A percentile compares a stretch with the other conserved stretches of the same genome.
Conservation (phyloP, 2,888 invertebrate species). For the Morpho deidamia region DNA sequence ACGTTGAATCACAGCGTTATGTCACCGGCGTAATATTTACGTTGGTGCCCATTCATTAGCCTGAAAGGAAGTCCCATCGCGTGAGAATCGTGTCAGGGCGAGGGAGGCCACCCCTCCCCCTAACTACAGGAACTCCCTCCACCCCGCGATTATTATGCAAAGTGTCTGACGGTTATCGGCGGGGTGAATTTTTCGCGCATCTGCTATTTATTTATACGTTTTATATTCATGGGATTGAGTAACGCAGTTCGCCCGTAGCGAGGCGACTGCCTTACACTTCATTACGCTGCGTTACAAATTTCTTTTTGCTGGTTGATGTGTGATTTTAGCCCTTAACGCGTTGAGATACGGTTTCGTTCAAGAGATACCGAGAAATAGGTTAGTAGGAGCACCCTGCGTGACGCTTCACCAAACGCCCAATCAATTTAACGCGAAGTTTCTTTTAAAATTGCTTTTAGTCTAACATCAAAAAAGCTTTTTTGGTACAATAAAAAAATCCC, state of each 20-base stretch:
- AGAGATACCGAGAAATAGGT: constrained; percentile 39
- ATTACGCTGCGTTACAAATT: constrained; percentile 57
- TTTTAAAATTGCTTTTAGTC: constrained; percentile 36
- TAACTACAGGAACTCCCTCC: constrained; percentile 28
- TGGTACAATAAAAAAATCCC: neutral
- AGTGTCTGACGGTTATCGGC: constrained; percentile 66
- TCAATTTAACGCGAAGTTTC: constrained; percentile 34
- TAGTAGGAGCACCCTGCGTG: constrained; percentile 58
- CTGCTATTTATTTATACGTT: constrained; percentile 78
- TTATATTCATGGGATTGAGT: constrained; percentile 73
- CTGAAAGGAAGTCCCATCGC: constrained; percentile 68
- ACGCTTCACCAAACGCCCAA: constrained; percentile 49
- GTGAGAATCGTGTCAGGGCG: constrained; percentile 75
- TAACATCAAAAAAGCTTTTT: constrained; percentile 13
- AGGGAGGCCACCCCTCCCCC: constrained; percentile 34
- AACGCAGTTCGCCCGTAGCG: constrained; percentile 53
- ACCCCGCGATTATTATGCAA: constrained; percentile 74
- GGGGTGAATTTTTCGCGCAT: constrained; percentile 77
- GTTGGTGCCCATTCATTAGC: constrained; percentile 69
- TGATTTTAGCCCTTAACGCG: constrained; percentile 37
- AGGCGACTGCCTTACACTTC: constrained; percentile 65
- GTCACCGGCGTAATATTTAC: constrained; percentile 59
- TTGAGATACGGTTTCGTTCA: constrained; percentile 31
- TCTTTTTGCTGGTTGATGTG: constrained; percentile 30
- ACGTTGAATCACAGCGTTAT: constrained; percentile 35